These are phyloP conservation scores for Camelus dromedarius DNA, from an alignment of 2,113 vertebrate species.

Conservation along the genomic window DNA sequence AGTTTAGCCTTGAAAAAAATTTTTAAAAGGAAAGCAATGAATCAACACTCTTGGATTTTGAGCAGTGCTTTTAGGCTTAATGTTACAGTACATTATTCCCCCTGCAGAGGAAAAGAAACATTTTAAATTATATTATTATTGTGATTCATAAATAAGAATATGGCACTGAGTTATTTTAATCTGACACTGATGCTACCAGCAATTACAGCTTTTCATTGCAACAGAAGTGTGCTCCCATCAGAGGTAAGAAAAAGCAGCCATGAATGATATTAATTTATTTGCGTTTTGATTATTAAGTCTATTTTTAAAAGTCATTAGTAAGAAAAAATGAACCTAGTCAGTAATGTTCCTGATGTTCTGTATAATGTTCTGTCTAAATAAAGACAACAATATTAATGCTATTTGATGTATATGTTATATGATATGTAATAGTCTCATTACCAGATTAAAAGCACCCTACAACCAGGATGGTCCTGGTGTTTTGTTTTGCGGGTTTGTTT, in stretches of 20 bases:
- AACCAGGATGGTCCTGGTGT: background rate
- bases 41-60: conserved; percentile 75
- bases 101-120: conserved; percentile 62
- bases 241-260: background rate
- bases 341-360: background rate
- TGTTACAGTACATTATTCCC: conserved; percentile 66
- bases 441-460: background rate
- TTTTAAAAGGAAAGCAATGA: conserved; percentile 57
- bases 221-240: background rate
- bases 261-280: background rate
- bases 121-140: conserved; percentile 71
- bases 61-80: conserved; percentile 75
- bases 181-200: conserved; percentile 50
- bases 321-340: conserved; percentile 32
- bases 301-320: conserved; percentile 47
- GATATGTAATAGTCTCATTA: background rate
- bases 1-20: conserved; percentile 79
- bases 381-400: background rate
- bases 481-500: background rate
- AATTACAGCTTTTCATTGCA: conserved; percentile 41
- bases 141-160: conserved; percentile 72
- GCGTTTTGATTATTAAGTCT: conserved; percentile 53
- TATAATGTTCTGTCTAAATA: conserved; percentile 13
- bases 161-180: conserved; percentile 63
- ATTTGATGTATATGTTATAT: background rate